Evolutionary conservation across 2,797 vertebrate species (phyloP).

Genomic region (Hypotaenidia philippensis): DNA sequence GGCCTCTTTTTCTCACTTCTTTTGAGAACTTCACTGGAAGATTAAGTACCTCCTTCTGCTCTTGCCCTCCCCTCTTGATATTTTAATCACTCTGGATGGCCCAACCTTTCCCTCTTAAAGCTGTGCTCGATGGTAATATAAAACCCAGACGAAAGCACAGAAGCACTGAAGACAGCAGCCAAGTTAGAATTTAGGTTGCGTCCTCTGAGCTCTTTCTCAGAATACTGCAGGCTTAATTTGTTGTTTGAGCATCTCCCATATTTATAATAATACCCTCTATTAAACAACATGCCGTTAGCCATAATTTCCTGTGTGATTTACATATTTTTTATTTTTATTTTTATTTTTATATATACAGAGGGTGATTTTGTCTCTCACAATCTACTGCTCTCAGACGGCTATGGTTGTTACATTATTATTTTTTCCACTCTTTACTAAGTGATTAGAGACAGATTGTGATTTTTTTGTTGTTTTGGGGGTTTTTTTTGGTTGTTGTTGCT

Average conservation of each 20-base stretch:
- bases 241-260: conserved; percentile 58
- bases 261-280: conserved; percentile 67
- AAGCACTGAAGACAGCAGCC: conserved; percentile 39
- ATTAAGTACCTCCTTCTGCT: conserved; percentile 58
- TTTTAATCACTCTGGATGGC: conserved; percentile 51
- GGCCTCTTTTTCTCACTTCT: conserved; percentile 16
- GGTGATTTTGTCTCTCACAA: conserved; percentile 45
- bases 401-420: background rate
- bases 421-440: background rate
- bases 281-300: conserved; percentile 67
- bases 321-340: conserved; percentile 72
- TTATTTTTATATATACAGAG: conserved; percentile 34
- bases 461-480: background rate
- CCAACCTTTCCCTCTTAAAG: conserved; percentile 50
- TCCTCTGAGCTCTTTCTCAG: conserved; percentile 43
- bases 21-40: conserved; percentile 42
- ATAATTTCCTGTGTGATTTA: conserved; percentile 68
- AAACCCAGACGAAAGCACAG: conserved; percentile 48
- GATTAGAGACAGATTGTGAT: background rate
- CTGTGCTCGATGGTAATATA: conserved; percentile 43
- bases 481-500: background rate
- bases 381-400: background rate
- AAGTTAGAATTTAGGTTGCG: conserved; percentile 65
- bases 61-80: background rate
- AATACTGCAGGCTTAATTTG: conserved; percentile 64